phyloP scores from a whole-genome alignment of 92 coral and sea anemone genomes.

The Phenganax marumi region DNA sequence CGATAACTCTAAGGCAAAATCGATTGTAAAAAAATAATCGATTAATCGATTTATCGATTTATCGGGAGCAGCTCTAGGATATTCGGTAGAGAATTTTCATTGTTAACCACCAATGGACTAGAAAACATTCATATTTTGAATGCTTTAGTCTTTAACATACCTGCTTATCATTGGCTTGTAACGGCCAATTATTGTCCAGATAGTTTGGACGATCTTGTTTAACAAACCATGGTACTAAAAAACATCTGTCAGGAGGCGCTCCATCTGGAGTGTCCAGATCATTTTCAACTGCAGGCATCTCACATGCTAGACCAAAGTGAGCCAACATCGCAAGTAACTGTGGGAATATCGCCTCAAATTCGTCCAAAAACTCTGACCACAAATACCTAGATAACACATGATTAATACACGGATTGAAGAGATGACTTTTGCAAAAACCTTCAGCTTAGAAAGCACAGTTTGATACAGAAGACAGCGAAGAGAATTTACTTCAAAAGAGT shows the following conservation, averaged over 20 bases:
- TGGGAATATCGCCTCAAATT: slow-evolving; percentile 54
- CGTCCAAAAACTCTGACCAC: slow-evolving; percentile 69
- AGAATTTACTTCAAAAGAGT: slow-evolving; percentile 72
- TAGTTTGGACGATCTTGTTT: slow-evolving; percentile 11
- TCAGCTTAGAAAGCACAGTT: background rate
- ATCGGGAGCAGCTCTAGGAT: too few species aligned
- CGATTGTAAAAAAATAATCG: too few species aligned
- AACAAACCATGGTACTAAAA: slow-evolving; percentile 87
- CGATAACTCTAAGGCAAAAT: too few species aligned
- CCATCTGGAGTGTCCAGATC: slow-evolving; percentile 34
- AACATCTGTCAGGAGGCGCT: background rate
- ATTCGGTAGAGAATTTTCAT: too few species aligned
- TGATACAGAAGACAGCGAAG: background rate
- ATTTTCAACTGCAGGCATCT: slow-evolving; percentile 41
- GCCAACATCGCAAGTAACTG: slow-evolving; percentile 68
- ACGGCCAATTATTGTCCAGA: slow-evolving; percentile 23
- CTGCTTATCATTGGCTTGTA: slow-evolving; percentile 34
- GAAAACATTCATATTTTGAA: too few species aligned
- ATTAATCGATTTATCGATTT: too few species aligned
- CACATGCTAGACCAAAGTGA: slow-evolving; percentile 89
- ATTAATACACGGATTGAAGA: background rate
- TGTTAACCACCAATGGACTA: too few species aligned
- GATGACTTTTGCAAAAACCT: background rate
- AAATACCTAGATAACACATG: slow-evolving; percentile 61
- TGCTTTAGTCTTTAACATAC: slow-evolving; percentile 4